These are phyloP conservation scores for Hemistola chrysoprasaria DNA, from an alignment of 2,888 invertebrate species.

Conservation along the genomic window DNA sequence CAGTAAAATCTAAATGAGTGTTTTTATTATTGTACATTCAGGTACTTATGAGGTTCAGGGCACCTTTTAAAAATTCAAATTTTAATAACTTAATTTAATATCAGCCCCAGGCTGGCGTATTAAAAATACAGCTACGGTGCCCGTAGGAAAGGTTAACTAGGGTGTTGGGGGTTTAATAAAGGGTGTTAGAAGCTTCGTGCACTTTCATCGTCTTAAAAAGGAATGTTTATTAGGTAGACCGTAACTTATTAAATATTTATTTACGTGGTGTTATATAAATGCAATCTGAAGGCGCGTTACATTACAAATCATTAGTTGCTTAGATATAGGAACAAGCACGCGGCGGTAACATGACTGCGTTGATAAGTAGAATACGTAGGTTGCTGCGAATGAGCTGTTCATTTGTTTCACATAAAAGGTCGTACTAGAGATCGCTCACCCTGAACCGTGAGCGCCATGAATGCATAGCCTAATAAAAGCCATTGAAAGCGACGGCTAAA, in stretches of 20 bases:
- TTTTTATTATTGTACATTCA: slow-evolving; percentile 51
- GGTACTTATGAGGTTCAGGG: slow-evolving; percentile 36
- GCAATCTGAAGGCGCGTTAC: slow-evolving; percentile 5
- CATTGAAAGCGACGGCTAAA: slow-evolving; percentile 71
- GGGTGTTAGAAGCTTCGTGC: slow-evolving; percentile 28
- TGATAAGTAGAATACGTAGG: too few species aligned
- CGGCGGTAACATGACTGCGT: slow-evolving; percentile 1
- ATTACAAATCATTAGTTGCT: slow-evolving; percentile 13
- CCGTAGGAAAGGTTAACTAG: slow-evolving; percentile 31
- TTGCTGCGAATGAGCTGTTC: slow-evolving; percentile 9
- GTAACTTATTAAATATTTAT: slow-evolving; percentile 29
- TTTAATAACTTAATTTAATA: slow-evolving; percentile 26
- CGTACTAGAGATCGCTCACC: slow-evolving; percentile 37
- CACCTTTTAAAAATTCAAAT: slow-evolving; percentile 31
- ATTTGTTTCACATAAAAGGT: slow-evolving; percentile 17
- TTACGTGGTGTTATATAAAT: slow-evolving; percentile 17
- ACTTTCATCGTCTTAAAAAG: slow-evolving; percentile 28
- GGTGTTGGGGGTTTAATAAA: slow-evolving; percentile 33
- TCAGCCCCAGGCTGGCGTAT: slow-evolving; percentile 17
- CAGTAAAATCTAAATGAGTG: slow-evolving; percentile 48
- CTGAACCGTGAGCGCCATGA: slow-evolving; percentile 56
- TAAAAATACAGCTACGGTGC: slow-evolving; percentile 27
- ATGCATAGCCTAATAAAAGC: slow-evolving; percentile 74
- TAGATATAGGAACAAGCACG: too few species aligned
- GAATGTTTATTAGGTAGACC: slow-evolving; percentile 20